These are phyloP conservation scores for Boloria selene DNA, from an alignment of 2,888 invertebrate genomes.

Conservation along the genomic window DNA sequence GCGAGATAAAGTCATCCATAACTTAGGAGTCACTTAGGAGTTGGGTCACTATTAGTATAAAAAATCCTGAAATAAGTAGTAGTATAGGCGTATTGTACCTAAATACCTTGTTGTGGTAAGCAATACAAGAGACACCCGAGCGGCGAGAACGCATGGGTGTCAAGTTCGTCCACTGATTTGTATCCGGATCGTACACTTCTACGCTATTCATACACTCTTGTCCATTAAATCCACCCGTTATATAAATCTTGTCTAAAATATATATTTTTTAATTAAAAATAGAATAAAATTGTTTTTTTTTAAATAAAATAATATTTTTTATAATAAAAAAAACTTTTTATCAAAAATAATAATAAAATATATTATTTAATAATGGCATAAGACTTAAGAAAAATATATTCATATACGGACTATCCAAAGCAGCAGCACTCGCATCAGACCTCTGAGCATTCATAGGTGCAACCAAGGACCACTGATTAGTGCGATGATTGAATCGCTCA, in stretches of 20 bases:
- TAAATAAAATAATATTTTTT: constrained; percentile 50
- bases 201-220: constrained; percentile 93
- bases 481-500: constrained; percentile 91
- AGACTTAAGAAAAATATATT: background rate
- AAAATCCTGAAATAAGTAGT: background rate
- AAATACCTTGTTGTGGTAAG: constrained; percentile 89
- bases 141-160: constrained; percentile 91
- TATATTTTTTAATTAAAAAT: background rate
- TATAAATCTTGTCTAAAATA: constrained; percentile 86
- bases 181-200: constrained; percentile 89
- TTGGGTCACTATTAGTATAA: no score
- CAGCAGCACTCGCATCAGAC: constrained; percentile 96
- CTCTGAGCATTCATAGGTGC: constrained; percentile 94
- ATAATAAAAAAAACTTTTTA: no score
- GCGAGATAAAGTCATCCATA: background rate
- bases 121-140: constrained; percentile 95
- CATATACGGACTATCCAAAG: constrained; percentile 84
- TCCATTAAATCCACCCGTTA: constrained; percentile 95
- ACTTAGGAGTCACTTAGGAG: no score
- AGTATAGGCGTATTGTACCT: constrained; percentile 49
- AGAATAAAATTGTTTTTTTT: no score
- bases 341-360: no score
- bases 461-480: constrained; percentile 94
- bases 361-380: no score
- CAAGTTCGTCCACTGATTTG: constrained; percentile 92